These are phyloP conservation scores for Paracanthobrama guichenoti DNA, from an alignment of 2,113 vertebrate species.

Conservation along the genomic window DNA sequence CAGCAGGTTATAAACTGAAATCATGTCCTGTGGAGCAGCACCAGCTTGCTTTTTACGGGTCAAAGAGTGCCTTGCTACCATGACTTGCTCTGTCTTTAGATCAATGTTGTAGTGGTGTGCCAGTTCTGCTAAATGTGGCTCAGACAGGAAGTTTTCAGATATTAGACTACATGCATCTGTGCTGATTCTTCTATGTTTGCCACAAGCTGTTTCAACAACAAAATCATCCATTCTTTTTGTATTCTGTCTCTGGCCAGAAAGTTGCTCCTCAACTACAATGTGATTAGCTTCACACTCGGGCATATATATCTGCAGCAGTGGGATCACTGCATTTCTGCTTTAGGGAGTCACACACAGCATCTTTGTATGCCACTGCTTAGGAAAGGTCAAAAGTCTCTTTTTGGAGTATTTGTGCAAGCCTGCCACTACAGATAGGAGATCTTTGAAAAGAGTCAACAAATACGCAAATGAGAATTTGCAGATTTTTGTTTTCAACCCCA, in stretches of 20 bases:
- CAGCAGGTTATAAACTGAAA: slow-evolving; percentile 44
- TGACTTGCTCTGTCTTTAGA: slow-evolving; percentile 43
- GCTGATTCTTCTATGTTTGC: not conserved
- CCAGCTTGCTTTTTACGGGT: slow-evolving; percentile 45
- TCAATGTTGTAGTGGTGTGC: slow-evolving; percentile 30
- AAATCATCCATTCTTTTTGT: slow-evolving; percentile 34
- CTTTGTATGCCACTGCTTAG: slow-evolving; percentile 44
- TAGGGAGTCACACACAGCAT: slow-evolving; percentile 49
- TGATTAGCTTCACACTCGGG: not conserved
- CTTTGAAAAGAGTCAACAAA: no score
- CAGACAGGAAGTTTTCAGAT: slow-evolving; percentile 44
- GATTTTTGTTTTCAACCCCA: no score
- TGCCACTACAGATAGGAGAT: no score
- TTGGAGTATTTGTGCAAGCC: no score
- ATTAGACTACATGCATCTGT: slow-evolving; percentile 31
- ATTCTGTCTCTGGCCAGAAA: slow-evolving; percentile 35
- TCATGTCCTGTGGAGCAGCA: slow-evolving; percentile 36
- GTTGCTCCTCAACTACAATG: slow-evolving; percentile 42
- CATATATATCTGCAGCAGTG: slow-evolving; percentile 49
- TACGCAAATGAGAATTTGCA: no score
- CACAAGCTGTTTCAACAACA: slow-evolving; percentile 20
- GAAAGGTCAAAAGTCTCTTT: slow-evolving; percentile 38
- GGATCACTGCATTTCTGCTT: slow-evolving; percentile 40
- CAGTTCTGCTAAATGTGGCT: slow-evolving; percentile 38
- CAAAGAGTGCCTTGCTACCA: slow-evolving; percentile 48